phyloP scores from a whole-genome alignment of 2,797 vertebrate genomes.

The Gymnocypris eckloni region DNA sequence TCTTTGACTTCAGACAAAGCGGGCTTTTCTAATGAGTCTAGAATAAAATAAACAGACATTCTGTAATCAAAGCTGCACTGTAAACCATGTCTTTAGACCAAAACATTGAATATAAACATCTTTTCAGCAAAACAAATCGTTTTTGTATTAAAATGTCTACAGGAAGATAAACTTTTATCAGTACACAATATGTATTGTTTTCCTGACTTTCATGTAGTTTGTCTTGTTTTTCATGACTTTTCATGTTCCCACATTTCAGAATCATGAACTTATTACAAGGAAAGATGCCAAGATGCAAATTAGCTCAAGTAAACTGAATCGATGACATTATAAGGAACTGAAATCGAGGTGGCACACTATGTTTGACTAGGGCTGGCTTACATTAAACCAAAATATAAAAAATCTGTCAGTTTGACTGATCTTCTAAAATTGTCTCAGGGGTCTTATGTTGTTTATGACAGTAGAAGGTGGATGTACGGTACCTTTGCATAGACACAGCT shows the following conservation, averaged over 20 bases:
- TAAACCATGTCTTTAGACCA: neutral
- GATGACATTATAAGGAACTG: neutral
- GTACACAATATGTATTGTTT: neutral
- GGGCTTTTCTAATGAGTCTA: neutral
- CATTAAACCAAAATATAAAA: neutral
- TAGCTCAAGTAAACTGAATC: neutral
- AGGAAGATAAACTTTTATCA: neutral
- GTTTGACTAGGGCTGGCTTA: neutral
- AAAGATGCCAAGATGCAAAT: neutral
- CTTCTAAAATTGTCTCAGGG: neutral
- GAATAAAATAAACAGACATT: neutral
- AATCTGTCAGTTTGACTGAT: neutral
- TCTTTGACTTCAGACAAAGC: neutral
- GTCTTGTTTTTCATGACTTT: neutral
- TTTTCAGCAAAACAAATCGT: neutral
- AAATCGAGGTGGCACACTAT: neutral
- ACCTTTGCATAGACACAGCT: constrained; percentile 98
- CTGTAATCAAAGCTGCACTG: constrained; percentile 1
- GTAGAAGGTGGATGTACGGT: neutral
- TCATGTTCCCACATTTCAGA: neutral
- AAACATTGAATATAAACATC: neutral
- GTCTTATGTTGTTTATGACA: neutral
- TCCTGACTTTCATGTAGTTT: constrained; percentile 1
- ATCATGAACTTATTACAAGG: neutral
- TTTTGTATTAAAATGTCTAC: neutral